Evolutionary conservation across 37 sponge, comb jelly and placozoan species (phyloP), one percentile per base, ranked within the genome.

Genomic region (Diacarnus erythraeanus): DNA sequence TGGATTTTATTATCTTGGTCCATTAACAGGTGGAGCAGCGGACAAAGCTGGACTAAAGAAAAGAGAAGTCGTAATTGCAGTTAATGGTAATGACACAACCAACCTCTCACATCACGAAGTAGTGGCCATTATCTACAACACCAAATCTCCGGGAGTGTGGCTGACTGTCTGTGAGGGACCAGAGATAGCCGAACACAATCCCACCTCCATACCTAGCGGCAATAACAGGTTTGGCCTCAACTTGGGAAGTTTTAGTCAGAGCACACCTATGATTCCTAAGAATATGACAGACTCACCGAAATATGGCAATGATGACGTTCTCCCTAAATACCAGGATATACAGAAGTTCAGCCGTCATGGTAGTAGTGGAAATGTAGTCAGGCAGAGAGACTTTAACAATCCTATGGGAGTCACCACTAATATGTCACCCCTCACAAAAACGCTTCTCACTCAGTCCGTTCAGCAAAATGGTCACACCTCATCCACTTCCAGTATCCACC

Each of bases 41-140:
- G 87, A 91, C 8, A 77, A 57, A 59, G 91, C 81, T n/a, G 91
- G 91, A 2, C 87, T 91, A 26, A 86, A 77, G 60, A 72, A 77
- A 33, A 61, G 72, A 38, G 80, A 83, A 0, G 64, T 91, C 8
- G 79, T 91, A 22, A 60, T 91, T 21, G 64, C 83, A 10, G 91
- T 91, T n/a, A 84, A 85, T 79, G 87, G 79, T 0, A 25, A 69
- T 23, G 70, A 80, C 38, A 77, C 84, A 0, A 67, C 75, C 27
- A 1, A 73, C 35, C 63, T 74, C 6, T 26, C 83, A 39, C 91
- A 91, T 56, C 64, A 85, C 38, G 56, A 81, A 1, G 91, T 86
- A 0, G 86, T 82, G 4, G 35, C 35, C 25, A 61, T 91, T 21
- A 91, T 91, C 41, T 47, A 61, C 33, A 77, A 82, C 51, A 84